These are phyloP conservation scores for Sebastes minor DNA, from an alignment of 2,797 vertebrate species.

Conservation along the genomic window DNA sequence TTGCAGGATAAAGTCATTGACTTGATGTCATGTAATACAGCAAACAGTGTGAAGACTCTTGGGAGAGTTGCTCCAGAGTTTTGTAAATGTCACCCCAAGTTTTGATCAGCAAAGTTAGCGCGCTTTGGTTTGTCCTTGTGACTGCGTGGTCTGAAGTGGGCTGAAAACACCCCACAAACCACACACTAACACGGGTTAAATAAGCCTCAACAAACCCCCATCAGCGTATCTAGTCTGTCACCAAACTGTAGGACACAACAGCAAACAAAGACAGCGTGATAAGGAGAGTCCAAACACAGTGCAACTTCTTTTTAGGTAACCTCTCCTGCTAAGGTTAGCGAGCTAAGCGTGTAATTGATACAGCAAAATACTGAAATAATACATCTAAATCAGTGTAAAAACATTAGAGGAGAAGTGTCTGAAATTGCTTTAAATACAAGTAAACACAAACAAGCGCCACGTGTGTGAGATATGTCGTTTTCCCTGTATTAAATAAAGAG, in stretches of 20 bases:
- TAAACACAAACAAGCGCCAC: rapidly evolving
- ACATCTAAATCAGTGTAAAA: rapidly evolving
- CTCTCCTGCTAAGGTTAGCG: conserved; percentile 15
- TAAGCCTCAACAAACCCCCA: background rate
- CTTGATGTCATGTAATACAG: rapidly evolving
- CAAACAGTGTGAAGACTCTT: background rate
- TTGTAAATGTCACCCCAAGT: conserved; percentile 19
- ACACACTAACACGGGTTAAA: background rate
- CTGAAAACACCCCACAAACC: background rate
- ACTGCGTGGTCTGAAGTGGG: background rate
- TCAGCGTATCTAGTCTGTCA: rapidly evolving
- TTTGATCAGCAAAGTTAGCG: conserved; percentile 43
- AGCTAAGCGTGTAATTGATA: conserved; percentile 39
- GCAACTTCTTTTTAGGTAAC: background rate
- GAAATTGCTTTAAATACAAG: rapidly evolving
- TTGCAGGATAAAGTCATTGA: background rate
- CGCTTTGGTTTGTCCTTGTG: conserved; percentile 60
- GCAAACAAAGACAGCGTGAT: background rate
- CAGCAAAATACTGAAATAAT: conserved; percentile 32
- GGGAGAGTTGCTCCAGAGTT: background rate
- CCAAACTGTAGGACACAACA: no score
- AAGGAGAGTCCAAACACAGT: background rate
- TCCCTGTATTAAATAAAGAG: conserved; percentile 15
- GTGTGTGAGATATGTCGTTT: rapidly evolving
- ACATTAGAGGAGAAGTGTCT: rapidly evolving